Evolutionary conservation across 2,888 invertebrate species (phyloP).

Genomic region (Monoplex corrugatus): DNA sequence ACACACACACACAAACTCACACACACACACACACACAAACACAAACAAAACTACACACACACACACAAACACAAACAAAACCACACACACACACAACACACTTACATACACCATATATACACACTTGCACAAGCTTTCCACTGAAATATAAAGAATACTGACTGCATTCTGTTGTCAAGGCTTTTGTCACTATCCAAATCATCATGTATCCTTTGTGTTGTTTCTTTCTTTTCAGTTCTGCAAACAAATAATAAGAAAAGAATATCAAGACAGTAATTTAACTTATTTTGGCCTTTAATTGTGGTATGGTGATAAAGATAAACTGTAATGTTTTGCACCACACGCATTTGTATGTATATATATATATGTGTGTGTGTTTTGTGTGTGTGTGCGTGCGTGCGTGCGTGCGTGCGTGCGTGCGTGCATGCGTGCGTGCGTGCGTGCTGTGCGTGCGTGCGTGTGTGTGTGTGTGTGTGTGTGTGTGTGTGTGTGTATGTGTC

Average conservation of each 20-base stretch:
- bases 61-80: no score
- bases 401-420: background rate
- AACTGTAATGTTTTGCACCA: no score
- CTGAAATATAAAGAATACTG: conserved; percentile 60
- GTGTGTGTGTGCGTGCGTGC: background rate
- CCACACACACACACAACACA: no score
- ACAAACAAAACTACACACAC: no score
- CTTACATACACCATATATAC: no score
- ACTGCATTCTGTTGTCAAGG: conserved; percentile 76
- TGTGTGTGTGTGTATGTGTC: background rate
- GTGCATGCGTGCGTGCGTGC: background rate
- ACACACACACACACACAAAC: background rate
- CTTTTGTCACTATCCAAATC: conserved; percentile 67
- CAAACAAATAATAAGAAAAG: background rate
- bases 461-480: background rate
- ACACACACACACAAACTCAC: background rate
- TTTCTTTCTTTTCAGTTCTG: conserved; percentile 70
- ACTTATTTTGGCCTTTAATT: background rate
- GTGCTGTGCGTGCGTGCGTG: background rate
- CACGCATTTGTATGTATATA: no score
- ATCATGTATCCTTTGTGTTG: conserved; percentile 65
- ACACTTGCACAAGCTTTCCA: no score
- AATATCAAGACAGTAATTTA: background rate
- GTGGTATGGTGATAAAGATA: background rate
- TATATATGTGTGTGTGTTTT: background rate